Base-by-base conservation (phyloP, 53 echinoderm and acorn worm species). In the Apostichopus leukothele region DNA sequence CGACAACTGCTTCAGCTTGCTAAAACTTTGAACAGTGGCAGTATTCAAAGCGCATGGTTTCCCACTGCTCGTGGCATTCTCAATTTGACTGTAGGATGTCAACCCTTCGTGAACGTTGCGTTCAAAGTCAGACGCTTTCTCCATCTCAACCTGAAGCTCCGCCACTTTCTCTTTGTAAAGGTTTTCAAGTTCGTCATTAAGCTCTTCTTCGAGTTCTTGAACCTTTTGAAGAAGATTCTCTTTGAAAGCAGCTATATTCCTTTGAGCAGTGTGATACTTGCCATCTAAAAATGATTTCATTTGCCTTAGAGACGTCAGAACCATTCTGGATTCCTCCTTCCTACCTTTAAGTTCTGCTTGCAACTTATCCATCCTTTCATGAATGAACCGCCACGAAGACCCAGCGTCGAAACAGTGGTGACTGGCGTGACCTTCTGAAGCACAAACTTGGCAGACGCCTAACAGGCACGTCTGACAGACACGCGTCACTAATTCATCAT, bases 271-370 rank as follows among this genome's bases (percentile, higher is more conserved):
- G 53, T 87, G 88, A 52, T 87, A 75, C 9, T 75, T 87, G 7
- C 75, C 75, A 75, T 87, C 88, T 25, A 87, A 19, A 19, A 87
- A 87, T 9, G 74, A 75, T 55, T 87, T 87, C 88, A 87, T 87
- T 75, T 87, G 88, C 23, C 74, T 52, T 9, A 75, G 59, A 21
- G 88, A 74, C 0, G 74, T 75, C 52, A 87, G 53, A 14, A 75
- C 88, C 75, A 87, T 74, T 9, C 88, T n/a, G 0, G 88, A 75
- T 26, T 87, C 88, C 52, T 87, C 88, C 7, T 87, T 74, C 22
- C 51, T 87, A 11, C 25, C 53, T 75, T 87, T 87, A 3, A 87
- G 75, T n/a, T 87, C 88, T 23, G 88, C 88, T 4, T 75, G 74
- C 18, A 87, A n/a, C 54, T 74, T 74, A 18, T 75, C 74, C 88